Evolutionary conservation across 2,113 vertebrate genomes (phyloP).

Genomic region (Malurus alboscapulatus): DNA sequence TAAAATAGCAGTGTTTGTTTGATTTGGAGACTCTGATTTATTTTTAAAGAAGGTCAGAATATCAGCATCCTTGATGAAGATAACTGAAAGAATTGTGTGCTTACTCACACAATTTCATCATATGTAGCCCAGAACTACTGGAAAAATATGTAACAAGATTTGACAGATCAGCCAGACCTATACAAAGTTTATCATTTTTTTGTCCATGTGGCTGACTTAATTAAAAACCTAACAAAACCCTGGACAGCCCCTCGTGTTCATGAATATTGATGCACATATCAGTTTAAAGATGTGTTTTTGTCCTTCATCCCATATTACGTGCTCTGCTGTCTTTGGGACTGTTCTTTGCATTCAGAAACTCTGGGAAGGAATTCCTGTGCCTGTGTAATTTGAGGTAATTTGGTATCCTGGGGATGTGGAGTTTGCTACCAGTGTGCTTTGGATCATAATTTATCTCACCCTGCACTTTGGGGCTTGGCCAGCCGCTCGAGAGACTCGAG

Average conservation of each 20-base stretch:
- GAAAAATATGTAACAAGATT: neutral
- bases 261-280: neutral
- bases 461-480: neutral
- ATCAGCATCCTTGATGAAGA: neutral
- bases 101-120: neutral
- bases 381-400: neutral
- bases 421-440: neutral
- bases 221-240: neutral
- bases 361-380: neutral
- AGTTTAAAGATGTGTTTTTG: neutral
- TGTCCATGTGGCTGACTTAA: neutral
- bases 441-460: neutral
- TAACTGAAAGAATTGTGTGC: neutral
- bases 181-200: neutral
- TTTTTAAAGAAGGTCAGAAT: neutral
- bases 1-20: conserved; percentile 42
- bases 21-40: neutral
- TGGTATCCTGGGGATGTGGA: neutral
- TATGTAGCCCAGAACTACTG: neutral
- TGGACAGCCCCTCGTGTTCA: neutral
- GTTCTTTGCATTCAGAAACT: neutral
- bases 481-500: neutral
- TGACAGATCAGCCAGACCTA: neutral
- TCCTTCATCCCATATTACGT: neutral
- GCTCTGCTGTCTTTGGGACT: neutral